These are phyloP conservation scores for Cherax quadricarinatus DNA, from an alignment of 1,140 invertebrate species.

Conservation along the genomic window DNA sequence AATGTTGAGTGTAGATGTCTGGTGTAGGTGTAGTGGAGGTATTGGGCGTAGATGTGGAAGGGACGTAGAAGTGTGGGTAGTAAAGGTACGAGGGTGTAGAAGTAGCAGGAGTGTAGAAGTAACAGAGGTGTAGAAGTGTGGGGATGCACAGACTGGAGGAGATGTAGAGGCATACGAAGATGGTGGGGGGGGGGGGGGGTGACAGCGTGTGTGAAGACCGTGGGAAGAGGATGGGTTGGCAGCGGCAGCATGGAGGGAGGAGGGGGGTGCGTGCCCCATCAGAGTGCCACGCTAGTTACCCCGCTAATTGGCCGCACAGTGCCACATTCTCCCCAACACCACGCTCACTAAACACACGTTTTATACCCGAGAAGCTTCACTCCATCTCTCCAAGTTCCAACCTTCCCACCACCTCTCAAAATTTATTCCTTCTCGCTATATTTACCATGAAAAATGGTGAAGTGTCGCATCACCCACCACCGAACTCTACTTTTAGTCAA, in stretches of 20 bases:
- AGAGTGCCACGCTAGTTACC: constrained; percentile 28
- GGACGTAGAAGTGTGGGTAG: neutral
- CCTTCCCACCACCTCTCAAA: neutral
- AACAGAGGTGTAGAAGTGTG: neutral
- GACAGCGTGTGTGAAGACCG: too few relatives aligned
- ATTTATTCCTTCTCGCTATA: neutral
- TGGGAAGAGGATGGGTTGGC: neutral
- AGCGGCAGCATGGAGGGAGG: neutral
- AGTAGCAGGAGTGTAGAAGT: neutral
- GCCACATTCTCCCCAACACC: constrained; percentile 40
- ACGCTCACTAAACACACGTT: constrained; percentile 46
- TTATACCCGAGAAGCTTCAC: constrained; percentile 4
- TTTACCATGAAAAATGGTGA: neutral
- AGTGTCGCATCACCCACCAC: too few relatives aligned
- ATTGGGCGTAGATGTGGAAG: neutral
- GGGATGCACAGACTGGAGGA: neutral
- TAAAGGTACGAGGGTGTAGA: neutral
- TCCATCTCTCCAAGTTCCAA: neutral
- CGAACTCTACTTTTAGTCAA: too few relatives aligned
- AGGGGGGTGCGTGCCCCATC: neutral
- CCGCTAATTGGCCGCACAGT: constrained; percentile 45
- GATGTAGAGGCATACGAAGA: neutral
- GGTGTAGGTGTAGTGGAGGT: neutral
- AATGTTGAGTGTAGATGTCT: too few relatives aligned
- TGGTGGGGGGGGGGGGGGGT: neutral